A percentile compares a stretch with the other conserved stretches of the same genome.
phyloP scores from a whole-genome alignment of 2,888 invertebrate species.

The Urechis unicinctus region DNA sequence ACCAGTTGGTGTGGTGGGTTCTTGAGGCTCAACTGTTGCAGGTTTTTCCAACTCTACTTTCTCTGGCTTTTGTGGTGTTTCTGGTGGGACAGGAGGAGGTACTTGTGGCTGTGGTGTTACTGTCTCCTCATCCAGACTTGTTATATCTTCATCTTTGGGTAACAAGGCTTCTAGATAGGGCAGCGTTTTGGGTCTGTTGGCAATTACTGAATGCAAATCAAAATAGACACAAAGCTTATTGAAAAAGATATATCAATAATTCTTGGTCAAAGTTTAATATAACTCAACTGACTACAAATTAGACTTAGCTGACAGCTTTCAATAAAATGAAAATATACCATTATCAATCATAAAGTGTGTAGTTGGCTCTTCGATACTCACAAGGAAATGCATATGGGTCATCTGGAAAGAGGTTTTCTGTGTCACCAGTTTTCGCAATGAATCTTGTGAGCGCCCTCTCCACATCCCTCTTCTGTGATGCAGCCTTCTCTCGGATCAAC shows the following conservation, averaged over 20 bases:
- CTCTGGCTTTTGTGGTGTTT: background rate
- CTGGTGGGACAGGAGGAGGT: background rate
- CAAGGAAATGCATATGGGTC: constrained; percentile 82
- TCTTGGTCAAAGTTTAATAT: background rate
- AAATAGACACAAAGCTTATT: background rate
- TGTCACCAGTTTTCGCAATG: constrained; percentile 87
- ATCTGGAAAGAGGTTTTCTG: constrained; percentile 81
- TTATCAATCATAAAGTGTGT: background rate
- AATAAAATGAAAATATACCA: background rate
- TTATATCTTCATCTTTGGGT: constrained; percentile 88
- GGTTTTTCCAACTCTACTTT: background rate
- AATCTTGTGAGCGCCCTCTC: constrained; percentile 89
- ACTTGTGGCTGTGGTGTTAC: background rate
- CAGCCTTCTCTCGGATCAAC: constrained; percentile 88
- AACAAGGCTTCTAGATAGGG: constrained; percentile 79
- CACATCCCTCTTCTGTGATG: constrained; percentile 85
- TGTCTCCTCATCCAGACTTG: constrained; percentile 12
- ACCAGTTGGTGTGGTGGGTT: no score
- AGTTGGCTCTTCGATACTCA: constrained; percentile 57
- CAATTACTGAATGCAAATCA: constrained; percentile 65
- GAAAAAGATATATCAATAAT: background rate
- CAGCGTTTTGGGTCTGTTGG: constrained; percentile 71
- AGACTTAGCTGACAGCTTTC: background rate
- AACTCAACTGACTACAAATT: background rate
- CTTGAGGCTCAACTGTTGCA: background rate